Conservation (phyloP, 2,888 invertebrate species). For the Stenoptilia bipunctidactyla region DNA sequence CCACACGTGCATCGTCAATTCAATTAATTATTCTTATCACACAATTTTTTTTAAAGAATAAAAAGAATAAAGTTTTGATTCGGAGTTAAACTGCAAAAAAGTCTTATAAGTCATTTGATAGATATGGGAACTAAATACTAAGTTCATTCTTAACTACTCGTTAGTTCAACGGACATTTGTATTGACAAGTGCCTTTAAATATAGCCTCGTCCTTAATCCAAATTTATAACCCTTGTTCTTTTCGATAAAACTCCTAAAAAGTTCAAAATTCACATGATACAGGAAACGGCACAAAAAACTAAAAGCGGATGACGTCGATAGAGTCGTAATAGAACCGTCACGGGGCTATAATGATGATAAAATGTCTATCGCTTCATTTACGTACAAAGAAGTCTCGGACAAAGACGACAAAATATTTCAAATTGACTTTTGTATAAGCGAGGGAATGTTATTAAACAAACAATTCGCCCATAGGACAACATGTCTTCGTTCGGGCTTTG, state of each 20-base stretch:
- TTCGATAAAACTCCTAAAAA: conserved; percentile 50
- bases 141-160: no score
- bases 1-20: no score
- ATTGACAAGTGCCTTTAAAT: no score
- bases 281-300: conserved; percentile 54
- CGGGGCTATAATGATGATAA: conserved; percentile 41
- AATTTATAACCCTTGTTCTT: conserved; percentile 35
- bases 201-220: conserved; percentile 25
- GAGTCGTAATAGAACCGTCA: conserved; percentile 34
- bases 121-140: no score
- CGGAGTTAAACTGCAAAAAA: no score
- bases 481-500: conserved; percentile 48
- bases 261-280: conserved; percentile 29
- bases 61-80: no score
- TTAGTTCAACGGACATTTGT: no score
- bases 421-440: conserved; percentile 51
- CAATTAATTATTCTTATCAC: no score
- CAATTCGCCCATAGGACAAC: conserved; percentile 65
- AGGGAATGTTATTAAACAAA: conserved; percentile 69
- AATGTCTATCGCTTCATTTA: conserved; percentile 48
- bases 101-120: no score
- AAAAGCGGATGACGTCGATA: conserved; percentile 44
- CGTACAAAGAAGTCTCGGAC: conserved; percentile 42
- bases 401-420: conserved; percentile 54
- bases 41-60: no score